Conservation (phyloP, 2,113 vertebrate genomes). For the Fukomys damarensis region DNA sequence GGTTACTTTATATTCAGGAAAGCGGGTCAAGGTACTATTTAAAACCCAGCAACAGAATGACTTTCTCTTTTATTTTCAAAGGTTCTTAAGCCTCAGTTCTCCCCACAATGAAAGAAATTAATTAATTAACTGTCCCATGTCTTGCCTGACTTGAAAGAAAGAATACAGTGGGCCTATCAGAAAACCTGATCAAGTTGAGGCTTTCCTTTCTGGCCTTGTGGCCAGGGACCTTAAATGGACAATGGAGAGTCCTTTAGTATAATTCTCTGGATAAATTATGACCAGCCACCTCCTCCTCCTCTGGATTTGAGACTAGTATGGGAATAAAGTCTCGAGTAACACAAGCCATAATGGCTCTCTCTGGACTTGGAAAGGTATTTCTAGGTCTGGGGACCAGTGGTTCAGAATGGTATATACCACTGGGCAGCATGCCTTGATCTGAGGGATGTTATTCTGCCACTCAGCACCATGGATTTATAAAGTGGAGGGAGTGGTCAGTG, state of each 20-base stretch:
- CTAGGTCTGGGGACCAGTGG: not conserved
- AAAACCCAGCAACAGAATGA: slow-evolving; percentile 69
- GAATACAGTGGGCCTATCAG: slow-evolving; percentile 13
- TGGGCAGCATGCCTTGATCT: not conserved
- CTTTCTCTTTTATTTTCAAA: slow-evolving; percentile 74
- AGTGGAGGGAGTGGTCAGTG: not conserved
- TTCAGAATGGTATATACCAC: not conserved
- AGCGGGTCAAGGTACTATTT: slow-evolving; percentile 68
- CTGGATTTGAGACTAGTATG: not conserved
- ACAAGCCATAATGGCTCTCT: not conserved
- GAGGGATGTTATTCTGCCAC: not conserved
- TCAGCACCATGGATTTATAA: not conserved
- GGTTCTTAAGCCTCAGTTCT: slow-evolving; percentile 60
- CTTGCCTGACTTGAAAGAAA: slow-evolving; percentile 46
- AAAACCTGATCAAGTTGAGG: slow-evolving; percentile 38
- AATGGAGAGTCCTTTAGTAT: not conserved
- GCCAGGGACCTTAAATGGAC: not conserved
- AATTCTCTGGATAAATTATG: not conserved
- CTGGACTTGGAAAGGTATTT: not conserved
- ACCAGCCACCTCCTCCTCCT: not conserved
- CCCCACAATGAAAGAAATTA: slow-evolving; percentile 54
- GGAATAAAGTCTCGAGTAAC: not conserved
- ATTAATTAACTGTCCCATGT: slow-evolving; percentile 57
- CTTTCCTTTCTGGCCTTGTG: not conserved
- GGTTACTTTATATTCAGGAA: slow-evolving; percentile 74